These are phyloP conservation scores for Volucella inflata DNA, from an alignment of 2,888 invertebrate genomes.

Conservation along the genomic window DNA sequence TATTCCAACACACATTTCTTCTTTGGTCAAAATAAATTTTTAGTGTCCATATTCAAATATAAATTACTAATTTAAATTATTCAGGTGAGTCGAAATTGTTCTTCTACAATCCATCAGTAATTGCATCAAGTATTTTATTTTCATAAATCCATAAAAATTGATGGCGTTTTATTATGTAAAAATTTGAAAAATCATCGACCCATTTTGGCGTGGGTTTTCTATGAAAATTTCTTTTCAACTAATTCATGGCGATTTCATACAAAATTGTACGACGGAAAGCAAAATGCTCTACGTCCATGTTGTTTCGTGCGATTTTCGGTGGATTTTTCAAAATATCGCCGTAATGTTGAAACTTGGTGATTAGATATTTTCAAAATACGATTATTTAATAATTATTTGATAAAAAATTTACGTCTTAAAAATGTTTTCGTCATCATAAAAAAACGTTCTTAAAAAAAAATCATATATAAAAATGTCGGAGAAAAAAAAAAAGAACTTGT, in stretches of 20 bases:
- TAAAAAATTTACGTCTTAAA: constrained; percentile 70
- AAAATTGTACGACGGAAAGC: constrained; percentile 52
- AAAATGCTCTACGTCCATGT: constrained; percentile 53
- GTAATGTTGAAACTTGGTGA: constrained; percentile 23
- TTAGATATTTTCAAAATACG: constrained; percentile 54
- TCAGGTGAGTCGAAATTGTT: constrained; percentile 78
- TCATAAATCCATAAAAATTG: constrained; percentile 77
- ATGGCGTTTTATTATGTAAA: constrained; percentile 77
- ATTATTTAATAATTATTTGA: constrained; percentile 73
- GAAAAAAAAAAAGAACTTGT: constrained; percentile 17
- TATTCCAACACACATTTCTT: constrained; percentile 68
- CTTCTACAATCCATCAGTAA: constrained; percentile 76
- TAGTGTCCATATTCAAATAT: constrained; percentile 75
- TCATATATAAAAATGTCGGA: constrained; percentile 66
- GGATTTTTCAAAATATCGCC: constrained; percentile 37
- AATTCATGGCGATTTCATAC: constrained; percentile 74
- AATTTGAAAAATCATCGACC: constrained; percentile 76
- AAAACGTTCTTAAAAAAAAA: constrained; percentile 66
- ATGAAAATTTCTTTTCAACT: constrained; percentile 72
- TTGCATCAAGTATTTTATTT: constrained; percentile 78
- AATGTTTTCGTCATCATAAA: constrained; percentile 74
- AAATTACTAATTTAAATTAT: constrained; percentile 75
- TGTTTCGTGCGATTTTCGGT: neutral
- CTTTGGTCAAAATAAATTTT: constrained; percentile 74
- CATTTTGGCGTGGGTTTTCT: constrained; percentile 77